Conservation (phyloP, 2,113 vertebrate species). For the Lepidothrix coronata region DNA sequence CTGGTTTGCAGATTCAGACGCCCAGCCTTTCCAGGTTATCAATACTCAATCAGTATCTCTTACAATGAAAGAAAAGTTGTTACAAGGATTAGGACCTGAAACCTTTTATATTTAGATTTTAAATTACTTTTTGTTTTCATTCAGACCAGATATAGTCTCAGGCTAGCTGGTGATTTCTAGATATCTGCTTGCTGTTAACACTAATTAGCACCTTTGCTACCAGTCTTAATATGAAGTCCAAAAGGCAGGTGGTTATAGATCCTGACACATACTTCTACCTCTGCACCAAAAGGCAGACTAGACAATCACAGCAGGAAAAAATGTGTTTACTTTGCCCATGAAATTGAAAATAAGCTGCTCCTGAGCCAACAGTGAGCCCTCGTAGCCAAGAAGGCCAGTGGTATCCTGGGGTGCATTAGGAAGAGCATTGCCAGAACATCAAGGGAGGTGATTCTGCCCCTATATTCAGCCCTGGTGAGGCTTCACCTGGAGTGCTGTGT, state of each 20-base stretch:
- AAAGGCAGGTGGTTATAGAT: not conserved
- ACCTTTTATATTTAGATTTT: not conserved
- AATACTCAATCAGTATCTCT: not conserved
- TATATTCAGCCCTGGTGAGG: not conserved
- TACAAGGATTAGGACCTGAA: not conserved
- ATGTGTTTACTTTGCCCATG: not conserved
- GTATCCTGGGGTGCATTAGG: fast-evolving
- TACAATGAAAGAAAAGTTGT: not conserved
- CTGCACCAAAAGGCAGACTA: not conserved
- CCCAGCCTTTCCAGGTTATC: not conserved
- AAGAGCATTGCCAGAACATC: not conserved
- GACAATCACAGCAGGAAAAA: not conserved
- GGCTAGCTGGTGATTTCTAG: not conserved
- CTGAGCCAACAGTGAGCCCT: not conserved
- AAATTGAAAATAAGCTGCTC: not conserved
- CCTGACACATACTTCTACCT: not conserved
- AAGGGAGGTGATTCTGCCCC: not conserved
- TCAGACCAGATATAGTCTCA: not conserved
- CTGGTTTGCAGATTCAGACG: not conserved
- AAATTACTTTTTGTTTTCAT: not conserved
- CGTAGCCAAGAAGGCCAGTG: not conserved
- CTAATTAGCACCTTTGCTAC: not conserved
- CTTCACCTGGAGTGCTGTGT: not conserved
- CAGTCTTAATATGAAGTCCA: not conserved
- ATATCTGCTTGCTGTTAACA: not conserved